Evolutionary conservation across 2,113 vertebrate species (phyloP).

Genomic region (Syrrhaptes paradoxus): DNA sequence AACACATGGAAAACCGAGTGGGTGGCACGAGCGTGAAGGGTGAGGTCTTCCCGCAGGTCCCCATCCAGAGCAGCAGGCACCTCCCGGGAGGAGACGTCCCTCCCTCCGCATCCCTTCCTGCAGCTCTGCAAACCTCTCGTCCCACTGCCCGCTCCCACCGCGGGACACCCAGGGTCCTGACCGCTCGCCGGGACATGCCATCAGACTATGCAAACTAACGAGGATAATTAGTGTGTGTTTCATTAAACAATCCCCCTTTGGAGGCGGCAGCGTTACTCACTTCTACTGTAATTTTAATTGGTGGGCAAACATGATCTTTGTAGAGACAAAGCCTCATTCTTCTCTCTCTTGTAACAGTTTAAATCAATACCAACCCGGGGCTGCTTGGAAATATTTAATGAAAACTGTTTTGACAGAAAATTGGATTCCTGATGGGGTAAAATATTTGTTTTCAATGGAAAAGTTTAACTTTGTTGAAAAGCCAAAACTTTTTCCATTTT

Average conservation of each 20-base stretch:
- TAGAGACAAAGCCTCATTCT: conserved; percentile 50
- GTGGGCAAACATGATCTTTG: conserved; percentile 40
- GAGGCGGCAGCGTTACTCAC: background rate
- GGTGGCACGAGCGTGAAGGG: fast-evolving
- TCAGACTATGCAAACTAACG: fast-evolving
- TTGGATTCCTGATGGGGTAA: conserved; percentile 54
- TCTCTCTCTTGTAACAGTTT: conserved; percentile 45
- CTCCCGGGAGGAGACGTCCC: background rate
- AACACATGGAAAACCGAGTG: fast-evolving
- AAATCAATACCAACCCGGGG: conserved; percentile 57
- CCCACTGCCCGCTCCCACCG: background rate
- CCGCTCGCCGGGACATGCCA: fast-evolving
- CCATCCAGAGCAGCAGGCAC: background rate
- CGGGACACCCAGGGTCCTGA: background rate
- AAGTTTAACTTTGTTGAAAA: background rate
- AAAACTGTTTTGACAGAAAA: conserved; percentile 68
- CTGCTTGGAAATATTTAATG: conserved; percentile 63
- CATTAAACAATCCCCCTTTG: background rate
- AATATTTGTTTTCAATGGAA: background rate
- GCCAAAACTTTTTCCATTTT: background rate
- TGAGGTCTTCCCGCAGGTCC: background rate
- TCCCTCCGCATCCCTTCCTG: background rate
- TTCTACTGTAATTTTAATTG: conserved; percentile 46
- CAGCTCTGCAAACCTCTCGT: background rate
- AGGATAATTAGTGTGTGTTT: background rate